These are phyloP conservation scores for Gulo gulo DNA, from an alignment of 2,113 vertebrate genomes.

Conservation along the genomic window DNA sequence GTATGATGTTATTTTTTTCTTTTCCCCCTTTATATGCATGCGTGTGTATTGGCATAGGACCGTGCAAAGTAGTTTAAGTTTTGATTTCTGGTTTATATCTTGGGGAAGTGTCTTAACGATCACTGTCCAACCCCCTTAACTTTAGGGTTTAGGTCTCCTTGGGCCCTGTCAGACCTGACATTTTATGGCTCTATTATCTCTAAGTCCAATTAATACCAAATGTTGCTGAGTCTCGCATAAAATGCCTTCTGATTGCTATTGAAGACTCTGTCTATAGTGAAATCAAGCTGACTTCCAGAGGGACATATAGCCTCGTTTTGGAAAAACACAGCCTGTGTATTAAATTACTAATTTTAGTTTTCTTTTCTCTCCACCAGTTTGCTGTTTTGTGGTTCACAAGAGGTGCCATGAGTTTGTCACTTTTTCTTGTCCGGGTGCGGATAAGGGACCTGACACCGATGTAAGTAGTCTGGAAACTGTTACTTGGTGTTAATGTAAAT, in stretches of 20 bases:
- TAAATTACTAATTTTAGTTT: conserved; percentile 63
- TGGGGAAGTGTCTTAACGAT: background rate
- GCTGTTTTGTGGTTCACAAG: conserved; percentile 99
- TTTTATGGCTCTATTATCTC: background rate
- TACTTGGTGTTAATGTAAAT: background rate
- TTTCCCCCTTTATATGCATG: background rate
- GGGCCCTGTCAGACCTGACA: fast-evolving
- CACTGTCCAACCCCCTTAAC: background rate
- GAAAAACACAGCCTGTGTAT: background rate
- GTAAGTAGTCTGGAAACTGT: conserved; percentile 87
- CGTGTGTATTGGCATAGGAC: background rate
- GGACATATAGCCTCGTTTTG: background rate
- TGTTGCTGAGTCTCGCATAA: background rate
- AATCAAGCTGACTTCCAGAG: background rate
- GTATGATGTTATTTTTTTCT: background rate
- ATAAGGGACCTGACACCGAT: conserved; percentile 97
- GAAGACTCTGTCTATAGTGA: background rate
- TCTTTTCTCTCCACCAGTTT: conserved; percentile 86
- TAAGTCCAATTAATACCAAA: background rate
- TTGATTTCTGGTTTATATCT: background rate
- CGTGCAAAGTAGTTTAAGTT: background rate
- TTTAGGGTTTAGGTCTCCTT: background rate
- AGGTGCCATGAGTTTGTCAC: conserved; percentile 99
- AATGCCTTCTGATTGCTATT: background rate
- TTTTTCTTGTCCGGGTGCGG: conserved; percentile 95